Base-by-base conservation (phyloP, 2,113 vertebrate species). In the Bombycilla garrulus region DNA sequence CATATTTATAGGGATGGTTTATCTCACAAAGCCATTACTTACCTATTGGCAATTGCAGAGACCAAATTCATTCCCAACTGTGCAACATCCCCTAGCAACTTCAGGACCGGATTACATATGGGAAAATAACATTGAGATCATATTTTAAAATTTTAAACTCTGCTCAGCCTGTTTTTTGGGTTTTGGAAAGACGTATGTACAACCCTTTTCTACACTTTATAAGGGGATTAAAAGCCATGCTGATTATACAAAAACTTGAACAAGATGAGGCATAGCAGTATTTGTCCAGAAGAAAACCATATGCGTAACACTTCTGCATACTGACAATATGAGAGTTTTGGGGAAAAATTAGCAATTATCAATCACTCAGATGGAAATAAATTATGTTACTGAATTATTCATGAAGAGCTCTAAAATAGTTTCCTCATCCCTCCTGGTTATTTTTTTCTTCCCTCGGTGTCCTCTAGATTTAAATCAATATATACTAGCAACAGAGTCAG, bases 401-500 rank as follows among this genome's bases (percentile, higher is more conserved):
- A 48, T 56, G 51, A 47, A 12, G 11, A 42, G 31, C 29, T 94
- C 33, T 77, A 51, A 56, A 93, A 78, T 6, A 73, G 20, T 65
- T 58, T 92, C 47, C 14, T 92, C 38, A 67, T 71, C 71, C 64
- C n/a, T 79, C 20, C 24, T 48, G 29, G 38, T 47, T 94, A 0
- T n/a, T 53, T 95, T 64, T 47, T 33, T 9, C 15, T 36, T 91
- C 40, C n/a, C 14, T 88, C 64, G 44, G 29, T 4, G 2, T 70
- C 60, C 54, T 66, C 65, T 69, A 70, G 74, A 71, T 90, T 83
- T 74, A 81, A 94, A 92, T 90, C 85, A 83, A 95, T 83, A 76
- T 35, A 80, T 40, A 86, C 28, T 12, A 91, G 71, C 47, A 70
- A 90, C 33, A 95, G 42, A 73, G 64, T 28, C 51, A 60, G 71